Conservation (phyloP, 2,888 invertebrate genomes). For the Pseudococcus longispinus region DNA sequence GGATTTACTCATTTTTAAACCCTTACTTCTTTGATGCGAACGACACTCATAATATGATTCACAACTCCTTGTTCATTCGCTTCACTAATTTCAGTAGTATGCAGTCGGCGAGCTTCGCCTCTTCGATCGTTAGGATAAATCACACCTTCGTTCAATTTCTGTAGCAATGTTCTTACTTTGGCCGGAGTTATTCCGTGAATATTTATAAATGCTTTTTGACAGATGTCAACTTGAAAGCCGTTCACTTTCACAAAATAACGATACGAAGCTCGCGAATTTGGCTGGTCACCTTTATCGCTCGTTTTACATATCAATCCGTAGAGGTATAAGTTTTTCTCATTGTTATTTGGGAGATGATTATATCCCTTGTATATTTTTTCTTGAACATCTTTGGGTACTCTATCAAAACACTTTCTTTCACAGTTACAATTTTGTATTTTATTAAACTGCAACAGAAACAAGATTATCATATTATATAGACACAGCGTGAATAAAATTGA, state of each 20-base stretch:
- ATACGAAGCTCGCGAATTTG: constrained; percentile 32
- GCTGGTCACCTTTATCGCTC: constrained; percentile 28
- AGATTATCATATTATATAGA: no score
- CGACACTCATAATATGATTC: background rate
- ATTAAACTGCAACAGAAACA: background rate
- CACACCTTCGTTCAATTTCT: constrained; percentile 3
- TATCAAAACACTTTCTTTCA: constrained; percentile 5
- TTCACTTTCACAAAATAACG: constrained; percentile 17
- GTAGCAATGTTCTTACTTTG: background rate
- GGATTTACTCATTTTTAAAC: background rate
- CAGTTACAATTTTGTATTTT: constrained; percentile 30
- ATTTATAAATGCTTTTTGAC: constrained; percentile 32
- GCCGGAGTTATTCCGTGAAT: constrained; percentile 22
- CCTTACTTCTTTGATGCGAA: background rate
- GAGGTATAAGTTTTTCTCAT: constrained; percentile 7
- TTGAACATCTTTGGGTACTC: background rate
- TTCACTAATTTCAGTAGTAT: background rate
- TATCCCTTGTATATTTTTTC: constrained; percentile 15
- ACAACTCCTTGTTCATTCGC: background rate
- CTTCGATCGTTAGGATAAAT: constrained; percentile 32
- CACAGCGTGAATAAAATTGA: background rate
- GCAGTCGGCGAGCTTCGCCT: constrained; percentile 5
- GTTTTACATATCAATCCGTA: constrained; percentile 18
- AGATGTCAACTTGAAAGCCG: constrained; percentile 19
- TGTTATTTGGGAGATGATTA: constrained; percentile 1